Base-by-base conservation (phyloP, 1,140 invertebrate species). In the Goniozus legneri region DNA sequence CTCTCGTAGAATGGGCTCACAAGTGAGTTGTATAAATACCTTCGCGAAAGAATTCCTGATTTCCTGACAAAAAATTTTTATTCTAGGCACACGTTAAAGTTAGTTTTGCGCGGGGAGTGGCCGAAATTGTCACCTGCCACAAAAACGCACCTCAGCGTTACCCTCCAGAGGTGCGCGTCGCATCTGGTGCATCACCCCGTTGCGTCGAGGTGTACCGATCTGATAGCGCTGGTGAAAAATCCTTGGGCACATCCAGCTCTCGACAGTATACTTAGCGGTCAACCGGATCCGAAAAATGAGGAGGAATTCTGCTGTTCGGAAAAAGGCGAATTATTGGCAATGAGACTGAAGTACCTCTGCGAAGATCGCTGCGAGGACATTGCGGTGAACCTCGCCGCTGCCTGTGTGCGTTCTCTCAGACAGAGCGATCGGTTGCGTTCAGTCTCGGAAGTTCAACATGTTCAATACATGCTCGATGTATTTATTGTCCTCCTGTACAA, bases 81-180 rank as follows among this genome's bases (percentile, higher is more conserved):
- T 44, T 44, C 42, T 18, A 80, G 78, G 60, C 76, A 79, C 54
- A 81, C 78, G 8, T 64, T 81, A 62, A 65, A 69, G 59, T 47
- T 81, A 59, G 72, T 81, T 64, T 67, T 81, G 62, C 77, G 77
- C 52, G 79, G 77, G 58, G 78, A 80, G 59, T 81, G 79, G 79
- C 73, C 75, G 20, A 75, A 75, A 52, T 65, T 78, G 49, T 62
- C 71, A 54, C 72, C 71, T 40, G 74, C 74, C 47, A 70, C 73
- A 33, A 77, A 77, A 59, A 79, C 78, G 48, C 77, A 79, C 63
- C 65, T 81, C 58, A 72, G 63, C 55, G 75, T 78, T 21, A 77
- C 73, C 13, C 60, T 81, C 44, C 72, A 79, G 60, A 71, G 74
- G 62, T 78, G 77, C 64, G 67, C 62, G 34, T 60, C 56, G 43